Conservation (phyloP, 2,888 invertebrate species). For the Microctonus aethiopoides region DNA sequence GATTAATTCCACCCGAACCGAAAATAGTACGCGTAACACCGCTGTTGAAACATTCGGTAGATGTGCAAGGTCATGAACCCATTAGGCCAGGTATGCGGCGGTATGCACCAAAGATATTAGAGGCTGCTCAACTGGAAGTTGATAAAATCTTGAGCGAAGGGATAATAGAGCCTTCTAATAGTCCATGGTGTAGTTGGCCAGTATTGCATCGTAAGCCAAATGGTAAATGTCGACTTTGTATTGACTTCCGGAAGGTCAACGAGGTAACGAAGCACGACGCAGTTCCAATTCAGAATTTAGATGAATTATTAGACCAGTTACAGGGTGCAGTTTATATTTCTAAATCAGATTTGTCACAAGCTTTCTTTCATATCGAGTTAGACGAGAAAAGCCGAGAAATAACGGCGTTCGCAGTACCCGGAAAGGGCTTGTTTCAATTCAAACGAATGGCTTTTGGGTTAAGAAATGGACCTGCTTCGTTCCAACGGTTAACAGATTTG, state of each 20-base stretch:
- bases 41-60: no score
- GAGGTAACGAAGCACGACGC: constrained; percentile 41
- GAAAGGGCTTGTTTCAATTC: constrained; percentile 44
- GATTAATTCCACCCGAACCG: no score
- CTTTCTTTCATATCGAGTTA: constrained; percentile 47
- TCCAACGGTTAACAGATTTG: constrained; percentile 9
- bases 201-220: constrained; percentile 48
- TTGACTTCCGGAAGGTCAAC: constrained; percentile 47
- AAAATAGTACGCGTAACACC: no score
- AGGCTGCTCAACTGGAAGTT: no score
- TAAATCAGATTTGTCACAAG: constrained; percentile 47
- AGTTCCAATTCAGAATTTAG: background rate
- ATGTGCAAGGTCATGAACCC: no score
- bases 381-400: constrained; percentile 26
- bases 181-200: constrained; percentile 48
- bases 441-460: background rate
- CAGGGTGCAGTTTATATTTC: constrained; percentile 43
- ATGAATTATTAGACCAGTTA: background rate
- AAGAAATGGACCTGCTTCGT: constrained; percentile 12
- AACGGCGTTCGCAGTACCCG: constrained; percentile 41
- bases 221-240: constrained; percentile 47
- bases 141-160: constrained; percentile 49
- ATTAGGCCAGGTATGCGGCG: no score
- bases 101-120: no score
- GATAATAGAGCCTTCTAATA: constrained; percentile 40